Evolutionary conservation across 2,113 vertebrate genomes (phyloP).

Genomic region (Macroglossus sobrinus): DNA sequence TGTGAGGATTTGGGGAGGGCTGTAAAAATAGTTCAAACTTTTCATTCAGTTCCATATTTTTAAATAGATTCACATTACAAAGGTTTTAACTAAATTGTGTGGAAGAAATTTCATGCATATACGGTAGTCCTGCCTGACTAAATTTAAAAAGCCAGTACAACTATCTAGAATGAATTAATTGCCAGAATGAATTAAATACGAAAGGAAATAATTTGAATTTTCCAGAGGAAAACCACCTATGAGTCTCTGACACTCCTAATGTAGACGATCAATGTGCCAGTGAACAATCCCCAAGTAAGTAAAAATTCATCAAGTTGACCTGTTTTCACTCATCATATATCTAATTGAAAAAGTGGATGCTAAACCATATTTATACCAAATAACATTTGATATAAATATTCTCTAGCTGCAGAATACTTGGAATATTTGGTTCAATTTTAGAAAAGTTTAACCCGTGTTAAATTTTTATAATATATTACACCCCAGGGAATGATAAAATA

Average conservation of each 20-base stretch:
- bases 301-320: background rate
- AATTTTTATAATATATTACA: background rate
- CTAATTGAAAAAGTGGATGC: background rate
- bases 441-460: background rate
- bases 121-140: background rate
- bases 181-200: background rate
- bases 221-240: background rate
- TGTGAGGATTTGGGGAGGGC: background rate
- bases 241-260: background rate
- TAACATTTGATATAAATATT: no score
- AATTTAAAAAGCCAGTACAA: background rate
- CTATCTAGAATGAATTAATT: conserved; percentile 10
- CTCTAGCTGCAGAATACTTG: background rate
- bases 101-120: background rate
- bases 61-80: background rate
- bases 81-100: background rate
- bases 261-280: background rate
- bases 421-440: background rate
- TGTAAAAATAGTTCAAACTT: background rate
- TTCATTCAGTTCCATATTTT: conserved; percentile 30
- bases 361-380: background rate
- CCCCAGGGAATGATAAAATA: background rate
- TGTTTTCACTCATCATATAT: background rate
- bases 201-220: conserved; percentile 7
- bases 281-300: background rate